phyloP scores from a whole-genome alignment of 2,888 invertebrate genomes.

The Drosophila subsilvestris region DNA sequence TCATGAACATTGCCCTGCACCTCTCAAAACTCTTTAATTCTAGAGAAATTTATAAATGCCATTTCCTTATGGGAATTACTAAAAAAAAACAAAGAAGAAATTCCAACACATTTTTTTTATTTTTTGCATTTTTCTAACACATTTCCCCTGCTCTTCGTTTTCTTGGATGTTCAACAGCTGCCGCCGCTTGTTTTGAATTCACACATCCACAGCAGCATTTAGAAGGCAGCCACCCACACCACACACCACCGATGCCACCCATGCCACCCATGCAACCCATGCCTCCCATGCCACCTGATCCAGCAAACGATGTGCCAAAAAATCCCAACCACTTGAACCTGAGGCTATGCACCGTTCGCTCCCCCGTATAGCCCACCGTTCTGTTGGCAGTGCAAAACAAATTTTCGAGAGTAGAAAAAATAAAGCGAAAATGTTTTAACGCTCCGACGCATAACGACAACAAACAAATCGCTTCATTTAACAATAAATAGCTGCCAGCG shows the following conservation, averaged over 20 bases:
- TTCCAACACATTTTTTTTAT: constrained; percentile 11
- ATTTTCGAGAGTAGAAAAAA: constrained; percentile 70
- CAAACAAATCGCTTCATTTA: constrained; percentile 83
- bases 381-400: constrained; percentile 57
- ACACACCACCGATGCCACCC: constrained; percentile 1
- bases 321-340: constrained; percentile 59
- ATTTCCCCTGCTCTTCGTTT: not conserved
- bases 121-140: not conserved
- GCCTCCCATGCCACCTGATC: constrained; percentile 20
- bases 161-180: constrained; percentile 59
- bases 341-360: constrained; percentile 22
- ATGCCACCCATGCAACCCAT: constrained; percentile 13
- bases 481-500: constrained; percentile 82
- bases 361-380: constrained; percentile 5
- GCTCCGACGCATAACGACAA: constrained; percentile 80
- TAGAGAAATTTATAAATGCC: not conserved
- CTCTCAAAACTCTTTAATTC: not conserved
- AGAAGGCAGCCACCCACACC: constrained; percentile 34
- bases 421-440: constrained; percentile 81
- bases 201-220: constrained; percentile 57
- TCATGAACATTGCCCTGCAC: not conserved
- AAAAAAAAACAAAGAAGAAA: not conserved
- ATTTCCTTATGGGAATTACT: not conserved
- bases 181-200: constrained; percentile 67
- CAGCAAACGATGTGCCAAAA: constrained; percentile 45